These are phyloP conservation scores for Lasiommata megera DNA, from an alignment of 2,888 invertebrate species.

Conservation along the genomic window DNA sequence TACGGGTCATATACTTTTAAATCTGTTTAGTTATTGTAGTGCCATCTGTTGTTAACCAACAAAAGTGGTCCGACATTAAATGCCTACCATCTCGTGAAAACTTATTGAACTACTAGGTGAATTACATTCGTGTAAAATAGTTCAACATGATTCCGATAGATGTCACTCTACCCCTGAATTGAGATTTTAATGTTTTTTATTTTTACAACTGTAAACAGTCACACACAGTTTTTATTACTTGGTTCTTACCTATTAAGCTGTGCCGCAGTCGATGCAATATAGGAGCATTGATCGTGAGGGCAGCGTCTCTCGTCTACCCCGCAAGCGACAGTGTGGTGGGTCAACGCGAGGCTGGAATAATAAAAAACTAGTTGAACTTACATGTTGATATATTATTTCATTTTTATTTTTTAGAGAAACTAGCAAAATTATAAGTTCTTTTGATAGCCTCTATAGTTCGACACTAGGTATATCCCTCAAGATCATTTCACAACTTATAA, in stretches of 20 bases:
- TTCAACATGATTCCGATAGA: neutral
- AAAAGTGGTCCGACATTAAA: neutral
- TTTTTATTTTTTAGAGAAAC: too few species aligned
- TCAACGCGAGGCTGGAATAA: constrained; percentile 45
- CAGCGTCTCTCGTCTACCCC: constrained; percentile 43
- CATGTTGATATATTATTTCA: too few species aligned
- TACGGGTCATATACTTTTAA: too few species aligned
- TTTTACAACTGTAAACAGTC: too few species aligned
- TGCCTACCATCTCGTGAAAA: constrained; percentile 4
- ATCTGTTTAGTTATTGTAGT: too few species aligned
- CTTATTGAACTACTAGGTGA: neutral
- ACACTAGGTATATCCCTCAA: too few species aligned
- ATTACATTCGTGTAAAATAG: neutral
- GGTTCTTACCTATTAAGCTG: constrained; percentile 57
- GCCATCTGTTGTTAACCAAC: constrained; percentile 35
- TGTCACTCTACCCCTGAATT: constrained; percentile 1
- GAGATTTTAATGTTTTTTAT: too few species aligned
- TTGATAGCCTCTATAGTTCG: too few species aligned
- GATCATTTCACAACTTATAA: too few species aligned
- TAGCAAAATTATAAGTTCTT: too few species aligned
- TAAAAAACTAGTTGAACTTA: too few species aligned
- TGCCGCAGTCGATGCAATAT: constrained; percentile 48
- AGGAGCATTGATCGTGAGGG: constrained; percentile 54
- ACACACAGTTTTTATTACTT: too few species aligned
- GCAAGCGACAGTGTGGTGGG: constrained; percentile 42